These are phyloP conservation scores for Enhydra lutris DNA, from an alignment of 2,113 vertebrate genomes.

Conservation along the genomic window DNA sequence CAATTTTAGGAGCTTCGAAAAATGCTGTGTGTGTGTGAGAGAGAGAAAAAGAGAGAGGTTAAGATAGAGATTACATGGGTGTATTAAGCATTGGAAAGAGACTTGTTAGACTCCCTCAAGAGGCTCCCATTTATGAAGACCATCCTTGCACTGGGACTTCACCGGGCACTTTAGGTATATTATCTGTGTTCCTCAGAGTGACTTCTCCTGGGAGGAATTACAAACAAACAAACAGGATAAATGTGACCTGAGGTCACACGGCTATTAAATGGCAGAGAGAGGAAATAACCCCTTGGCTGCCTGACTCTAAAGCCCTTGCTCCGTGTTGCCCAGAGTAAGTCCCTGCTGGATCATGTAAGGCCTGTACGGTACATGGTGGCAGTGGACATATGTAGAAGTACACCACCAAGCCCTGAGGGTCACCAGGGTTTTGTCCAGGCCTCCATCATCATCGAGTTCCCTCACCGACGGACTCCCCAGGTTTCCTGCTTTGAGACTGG, in stretches of 20 bases:
- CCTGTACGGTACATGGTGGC: neutral
- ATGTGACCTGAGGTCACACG: neutral
- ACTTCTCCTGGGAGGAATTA: neutral
- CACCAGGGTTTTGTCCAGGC: neutral
- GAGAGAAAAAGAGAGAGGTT: neutral
- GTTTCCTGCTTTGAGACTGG: neutral
- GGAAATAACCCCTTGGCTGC: neutral
- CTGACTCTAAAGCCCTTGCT: neutral
- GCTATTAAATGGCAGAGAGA: neutral
- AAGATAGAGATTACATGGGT: neutral
- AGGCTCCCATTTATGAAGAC: neutral
- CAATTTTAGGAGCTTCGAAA: neutral
- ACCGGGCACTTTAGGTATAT: neutral
- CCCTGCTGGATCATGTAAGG: neutral
- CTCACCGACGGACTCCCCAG: neutral
- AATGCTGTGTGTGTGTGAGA: neutral
- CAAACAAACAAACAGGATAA: conserved; percentile 23
- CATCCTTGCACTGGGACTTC: neutral
- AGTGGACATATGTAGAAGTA: neutral
- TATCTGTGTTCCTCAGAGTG: neutral
- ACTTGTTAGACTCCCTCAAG: neutral
- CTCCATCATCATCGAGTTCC: neutral
- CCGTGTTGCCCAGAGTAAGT: neutral
- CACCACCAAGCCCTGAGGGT: neutral
- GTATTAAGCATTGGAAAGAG: neutral